phyloP scores from a whole-genome alignment of 2,888 invertebrate genomes.

The Diabrotica balteata region DNA sequence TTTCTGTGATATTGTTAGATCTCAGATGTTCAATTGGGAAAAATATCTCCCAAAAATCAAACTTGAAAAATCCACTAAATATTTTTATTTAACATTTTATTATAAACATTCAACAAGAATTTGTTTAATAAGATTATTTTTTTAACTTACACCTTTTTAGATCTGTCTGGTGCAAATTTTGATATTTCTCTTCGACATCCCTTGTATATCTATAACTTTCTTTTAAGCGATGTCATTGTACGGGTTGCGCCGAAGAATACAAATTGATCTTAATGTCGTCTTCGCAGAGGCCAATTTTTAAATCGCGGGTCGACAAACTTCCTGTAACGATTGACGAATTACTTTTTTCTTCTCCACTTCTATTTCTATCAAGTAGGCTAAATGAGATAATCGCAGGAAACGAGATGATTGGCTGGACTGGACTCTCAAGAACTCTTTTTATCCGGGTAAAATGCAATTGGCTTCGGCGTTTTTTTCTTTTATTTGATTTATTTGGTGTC shows the following conservation, averaged over 20 bases:
- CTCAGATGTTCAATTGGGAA: too few relatives aligned
- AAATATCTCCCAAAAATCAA: too few relatives aligned
- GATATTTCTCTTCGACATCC: background rate
- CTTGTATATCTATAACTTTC: too few relatives aligned
- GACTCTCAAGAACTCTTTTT: conserved; percentile 20
- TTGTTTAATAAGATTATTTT: too few relatives aligned
- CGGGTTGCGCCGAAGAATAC: background rate
- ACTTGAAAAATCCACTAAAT: too few relatives aligned
- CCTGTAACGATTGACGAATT: conserved; percentile 16
- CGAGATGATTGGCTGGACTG: conserved; percentile 11
- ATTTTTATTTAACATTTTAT: too few relatives aligned
- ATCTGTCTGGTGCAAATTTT: background rate
- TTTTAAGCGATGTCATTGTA: too few relatives aligned
- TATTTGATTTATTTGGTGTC: background rate
- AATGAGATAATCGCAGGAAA: conserved; percentile 40
- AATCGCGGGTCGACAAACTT: conserved; percentile 33
- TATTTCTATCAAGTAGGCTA: conserved; percentile 31
- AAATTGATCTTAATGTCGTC: background rate
- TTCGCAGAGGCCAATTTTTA: conserved; percentile 13
- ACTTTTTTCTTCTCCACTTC: conserved; percentile 22
- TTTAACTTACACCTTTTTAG: too few relatives aligned
- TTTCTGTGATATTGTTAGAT: too few relatives aligned
- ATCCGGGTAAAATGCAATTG: conserved; percentile 32
- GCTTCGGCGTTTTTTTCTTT: conserved; percentile 23
- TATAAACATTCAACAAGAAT: too few relatives aligned